Base-by-base conservation (phyloP, 2,888 invertebrate species). In the Orthosia gracilis region DNA sequence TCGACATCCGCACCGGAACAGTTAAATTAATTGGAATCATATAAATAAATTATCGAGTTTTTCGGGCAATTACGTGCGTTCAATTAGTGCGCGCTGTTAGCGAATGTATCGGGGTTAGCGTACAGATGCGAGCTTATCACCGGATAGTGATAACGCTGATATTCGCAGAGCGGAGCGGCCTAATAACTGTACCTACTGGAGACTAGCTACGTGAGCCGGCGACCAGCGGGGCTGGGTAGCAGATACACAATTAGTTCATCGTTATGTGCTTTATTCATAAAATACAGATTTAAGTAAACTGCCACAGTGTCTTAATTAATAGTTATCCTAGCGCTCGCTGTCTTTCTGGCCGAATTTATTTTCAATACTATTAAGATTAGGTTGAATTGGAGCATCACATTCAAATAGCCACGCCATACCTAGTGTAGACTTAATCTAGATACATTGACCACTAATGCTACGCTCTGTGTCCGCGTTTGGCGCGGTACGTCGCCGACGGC, bases 71-170 rank as follows among this genome's bases (percentile, higher is more conserved):
- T 79, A 71, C 64, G 61, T 59, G 67, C 21, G 21, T 65, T 78
- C 59, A 75, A 83, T 85, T 80, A 85, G 70, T 67, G 69, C 64
- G 67, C 74, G 74, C 79, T 72, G 77, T 70, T 76, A 83, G 78
- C 84, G 64, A 82, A 86, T 89, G 90, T 83, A 88, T 88, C 79
- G 75, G 80, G 85, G 88, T 87, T 87, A 88, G 82, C 75, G 55
- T 59, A 57, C 74, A 85, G 78, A 83, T 69, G 80, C 67, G 62
- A 70, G 45, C 52, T 76, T 86, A 85, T 86, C 87, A 82, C 83
- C 85, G 86, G 86, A 89, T 83, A 88, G 71, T 76, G 87, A 88
- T 89, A 87, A 75, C 61, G 65, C n/a, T 55, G 63, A 80, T 69
- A 83, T 52, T 57, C 50, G 69, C 45, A n/a, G 23, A 12, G 52